Conservation (phyloP, 2,797 vertebrate genomes). For the Lateolabrax maculatus region DNA sequence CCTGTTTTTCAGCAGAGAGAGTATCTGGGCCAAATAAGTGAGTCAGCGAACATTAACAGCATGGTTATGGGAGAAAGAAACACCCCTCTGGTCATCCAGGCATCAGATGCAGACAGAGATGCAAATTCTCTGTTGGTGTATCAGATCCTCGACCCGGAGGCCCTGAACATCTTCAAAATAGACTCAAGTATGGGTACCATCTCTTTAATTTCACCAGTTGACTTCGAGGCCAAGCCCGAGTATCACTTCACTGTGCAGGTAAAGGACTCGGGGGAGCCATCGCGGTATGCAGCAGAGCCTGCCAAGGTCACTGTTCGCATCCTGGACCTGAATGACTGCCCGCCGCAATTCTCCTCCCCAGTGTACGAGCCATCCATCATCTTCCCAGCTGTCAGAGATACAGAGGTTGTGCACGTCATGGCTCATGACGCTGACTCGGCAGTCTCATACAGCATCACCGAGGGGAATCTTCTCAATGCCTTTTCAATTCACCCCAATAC, state of each 20-base stretch:
- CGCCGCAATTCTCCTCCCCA: conserved; percentile 88
- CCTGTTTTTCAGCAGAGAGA: conserved; percentile 87
- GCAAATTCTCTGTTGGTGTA: conserved; percentile 91
- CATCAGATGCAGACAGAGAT: conserved; percentile 91
- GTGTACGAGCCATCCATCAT: conserved; percentile 86
- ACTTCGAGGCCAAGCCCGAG: conserved; percentile 89
- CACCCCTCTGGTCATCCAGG: conserved; percentile 90
- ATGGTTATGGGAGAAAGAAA: conserved; percentile 91
- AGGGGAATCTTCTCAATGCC: conserved; percentile 86
- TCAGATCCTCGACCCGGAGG: conserved; percentile 91
- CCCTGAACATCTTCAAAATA: conserved; percentile 89
- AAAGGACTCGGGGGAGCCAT: conserved; percentile 90
- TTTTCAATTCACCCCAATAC: conserved; percentile 87
- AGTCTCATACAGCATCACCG: conserved; percentile 89
- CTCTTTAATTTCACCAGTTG: conserved; percentile 85
- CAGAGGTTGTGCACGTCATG: conserved; percentile 87
- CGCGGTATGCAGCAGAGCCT: conserved; percentile 88
- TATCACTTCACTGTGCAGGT: conserved; percentile 91
- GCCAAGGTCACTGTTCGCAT: conserved; percentile 89
- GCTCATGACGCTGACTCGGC: conserved; percentile 92
- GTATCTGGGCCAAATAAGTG: conserved; percentile 91
- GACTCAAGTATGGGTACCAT: conserved; percentile 93
- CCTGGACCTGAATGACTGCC: conserved; percentile 92
- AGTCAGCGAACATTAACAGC: conserved; percentile 89
- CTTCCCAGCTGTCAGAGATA: conserved; percentile 87